Conservation (phyloP, 2,888 invertebrate genomes). For the Lasius fuliginosus region DNA sequence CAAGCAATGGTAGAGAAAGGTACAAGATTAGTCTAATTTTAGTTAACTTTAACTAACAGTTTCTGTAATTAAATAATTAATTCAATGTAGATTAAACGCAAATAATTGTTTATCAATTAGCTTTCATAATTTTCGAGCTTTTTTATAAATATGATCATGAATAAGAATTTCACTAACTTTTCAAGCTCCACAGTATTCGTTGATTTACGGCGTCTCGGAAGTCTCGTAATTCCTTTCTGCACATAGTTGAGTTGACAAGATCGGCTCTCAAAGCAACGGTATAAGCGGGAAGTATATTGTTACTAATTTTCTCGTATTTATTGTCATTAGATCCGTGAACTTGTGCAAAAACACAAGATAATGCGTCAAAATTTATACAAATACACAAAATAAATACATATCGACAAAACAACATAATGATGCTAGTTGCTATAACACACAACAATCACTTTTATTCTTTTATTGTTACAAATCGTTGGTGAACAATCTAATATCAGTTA, state of each 20-base stretch:
- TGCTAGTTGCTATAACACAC: background rate
- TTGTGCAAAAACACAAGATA: conserved; percentile 2
- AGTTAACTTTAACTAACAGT: too few relatives aligned
- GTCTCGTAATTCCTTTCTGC: conserved; percentile 84
- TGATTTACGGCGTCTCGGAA: conserved; percentile 85
- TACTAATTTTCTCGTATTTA: background rate
- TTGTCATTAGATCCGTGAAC: background rate
- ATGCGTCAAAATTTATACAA: background rate
- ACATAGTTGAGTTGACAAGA: conserved; percentile 76
- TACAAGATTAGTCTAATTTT: too few relatives aligned
- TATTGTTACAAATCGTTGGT: too few relatives aligned
- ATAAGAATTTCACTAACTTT: conserved; percentile 84
- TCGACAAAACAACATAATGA: conserved; percentile 11
- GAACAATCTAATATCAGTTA: too few relatives aligned
- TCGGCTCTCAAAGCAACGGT: conserved; percentile 72
- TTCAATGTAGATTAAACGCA: too few relatives aligned
- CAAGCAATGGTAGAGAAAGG: too few relatives aligned
- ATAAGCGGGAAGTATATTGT: conserved; percentile 78
- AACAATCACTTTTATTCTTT: too few relatives aligned
- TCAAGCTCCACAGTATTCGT: conserved; percentile 87
- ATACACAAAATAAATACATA: background rate
- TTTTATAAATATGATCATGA: background rate
- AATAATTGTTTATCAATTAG: background rate
- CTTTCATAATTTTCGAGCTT: background rate
- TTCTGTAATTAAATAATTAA: too few relatives aligned